These are phyloP conservation scores for Maniola jurtina DNA, from an alignment of 1,140 invertebrate genomes.

Conservation along the genomic window DNA sequence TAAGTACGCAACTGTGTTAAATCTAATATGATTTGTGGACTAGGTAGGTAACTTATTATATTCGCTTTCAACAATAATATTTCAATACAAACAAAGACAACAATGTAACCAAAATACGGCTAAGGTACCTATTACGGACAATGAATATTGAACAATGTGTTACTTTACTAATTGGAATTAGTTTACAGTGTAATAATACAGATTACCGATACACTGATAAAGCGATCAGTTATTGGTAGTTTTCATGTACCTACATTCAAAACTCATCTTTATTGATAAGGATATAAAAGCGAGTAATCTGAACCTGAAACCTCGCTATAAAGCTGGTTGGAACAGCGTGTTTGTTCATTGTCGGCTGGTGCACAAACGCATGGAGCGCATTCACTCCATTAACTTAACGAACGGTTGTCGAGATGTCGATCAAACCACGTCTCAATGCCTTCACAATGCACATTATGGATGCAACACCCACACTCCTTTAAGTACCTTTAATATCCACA, in stretches of 20 bases:
- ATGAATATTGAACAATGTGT: slow-evolving; percentile 2
- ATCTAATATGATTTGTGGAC: background rate
- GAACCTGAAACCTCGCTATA: background rate
- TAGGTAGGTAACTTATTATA: background rate
- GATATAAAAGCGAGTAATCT: background rate
- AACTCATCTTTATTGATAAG: slow-evolving; percentile 14
- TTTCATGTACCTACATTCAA: background rate
- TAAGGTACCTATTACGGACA: slow-evolving; percentile 9
- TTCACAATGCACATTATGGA: slow-evolving; percentile 58
- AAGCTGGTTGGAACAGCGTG: slow-evolving; percentile 1
- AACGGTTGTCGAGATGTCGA: slow-evolving; percentile 76
- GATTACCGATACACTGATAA: slow-evolving; percentile 11
- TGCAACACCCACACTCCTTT: slow-evolving; percentile 62
- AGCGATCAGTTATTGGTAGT: slow-evolving; percentile 7
- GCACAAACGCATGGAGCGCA: slow-evolving; percentile 56
- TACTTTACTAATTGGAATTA: slow-evolving; percentile 33
- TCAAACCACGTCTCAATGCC: slow-evolving; percentile 70
- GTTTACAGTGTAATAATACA: slow-evolving; percentile 17
- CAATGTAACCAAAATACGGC: slow-evolving; percentile 3
- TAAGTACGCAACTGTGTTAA: too few species aligned
- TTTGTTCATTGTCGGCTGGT: slow-evolving; percentile 42
- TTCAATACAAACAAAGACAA: slow-evolving; percentile 1
- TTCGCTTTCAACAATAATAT: background rate
- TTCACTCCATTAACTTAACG: slow-evolving; percentile 74
- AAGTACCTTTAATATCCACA: slow-evolving; percentile 35